Evolutionary conservation across 2,113 vertebrate genomes (phyloP), one percentile per base, ranked within the genome.

Genomic region (Rhagologus leucostigma): DNA sequence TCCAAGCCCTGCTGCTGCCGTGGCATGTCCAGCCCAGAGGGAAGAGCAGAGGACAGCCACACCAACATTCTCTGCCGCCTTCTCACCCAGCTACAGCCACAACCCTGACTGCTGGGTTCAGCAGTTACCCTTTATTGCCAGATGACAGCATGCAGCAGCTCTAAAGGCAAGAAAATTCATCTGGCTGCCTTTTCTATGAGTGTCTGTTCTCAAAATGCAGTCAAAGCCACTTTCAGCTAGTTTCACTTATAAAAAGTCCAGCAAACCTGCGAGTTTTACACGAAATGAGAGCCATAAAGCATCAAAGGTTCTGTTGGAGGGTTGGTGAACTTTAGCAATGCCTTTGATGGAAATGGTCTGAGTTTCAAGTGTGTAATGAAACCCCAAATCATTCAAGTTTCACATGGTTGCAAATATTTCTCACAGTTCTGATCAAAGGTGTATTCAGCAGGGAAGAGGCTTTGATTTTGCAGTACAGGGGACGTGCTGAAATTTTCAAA

Each of bases 331-430:
- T 95, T 97, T 96, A 93, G 95, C 94, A 92, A 65, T 41, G 82
- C 65, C 94, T 97, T 97, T 97, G 97, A 97, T 96, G 97, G 87
- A 97, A 97, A 97, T 82, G 95, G 96, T 67, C 93, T 84, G 96
- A 96, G 95, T 96, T 97, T 97, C 96, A 96, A 96, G 94, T 96
- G 96, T 96, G 94, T 96, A 97, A 97, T 96, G 95, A 97, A 97
- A 96, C 94, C 95, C 90, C 95, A 95, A 96, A 96, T 97, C 95
- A 97, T 94, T 96, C 95, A 95, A 96, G 94, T 97, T 97, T 97
- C 97, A 97, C 95, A 96, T 93, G 96, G 94, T 93, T 97, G 97
- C 97, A 97, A 97, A 97, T 97, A 95, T 97, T 97, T 90, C 96
- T 97, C 93, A 92, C 87, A 96, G 94, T 87, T 87, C 95, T 96